Percentiles rank a stretch among this genome's conserved stretches.
phyloP scores from a whole-genome alignment of 2,113 vertebrate genomes.

The Silurus asotus region DNA sequence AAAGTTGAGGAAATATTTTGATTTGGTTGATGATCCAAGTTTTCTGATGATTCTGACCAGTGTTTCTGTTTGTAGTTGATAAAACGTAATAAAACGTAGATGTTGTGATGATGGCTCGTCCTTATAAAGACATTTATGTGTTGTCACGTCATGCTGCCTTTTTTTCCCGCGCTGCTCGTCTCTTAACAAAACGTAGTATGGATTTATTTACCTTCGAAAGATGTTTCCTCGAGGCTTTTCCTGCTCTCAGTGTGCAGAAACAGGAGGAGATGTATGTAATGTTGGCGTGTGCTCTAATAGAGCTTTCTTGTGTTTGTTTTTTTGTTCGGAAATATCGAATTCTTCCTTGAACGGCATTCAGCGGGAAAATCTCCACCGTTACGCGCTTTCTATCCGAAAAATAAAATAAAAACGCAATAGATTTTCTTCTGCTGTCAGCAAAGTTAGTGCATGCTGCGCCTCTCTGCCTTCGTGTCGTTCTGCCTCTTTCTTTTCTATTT shows the following conservation, averaged over 20 bases:
- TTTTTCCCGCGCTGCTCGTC: background rate
- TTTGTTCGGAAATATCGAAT: background rate
- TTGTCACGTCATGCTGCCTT: background rate
- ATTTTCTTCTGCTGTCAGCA: conserved; percentile 33
- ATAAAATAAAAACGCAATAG: background rate
- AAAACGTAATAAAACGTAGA: conserved; percentile 37
- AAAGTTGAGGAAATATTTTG: background rate
- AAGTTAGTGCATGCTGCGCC: conserved; percentile 7
- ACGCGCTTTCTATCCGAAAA: background rate
- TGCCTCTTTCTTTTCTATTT: background rate
- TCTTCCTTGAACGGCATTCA: background rate
- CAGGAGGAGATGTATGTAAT: background rate
- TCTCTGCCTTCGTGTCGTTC: conserved; percentile 28
- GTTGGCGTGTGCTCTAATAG: background rate
- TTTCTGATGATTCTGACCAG: too few relatives aligned
- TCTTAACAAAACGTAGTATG: conserved; percentile 27
- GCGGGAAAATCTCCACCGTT: background rate
- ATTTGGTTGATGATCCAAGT: too few relatives aligned
- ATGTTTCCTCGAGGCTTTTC: background rate
- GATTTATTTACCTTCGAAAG: conserved; percentile 1
- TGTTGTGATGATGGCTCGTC: conserved; percentile 36
- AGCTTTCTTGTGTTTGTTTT: background rate
- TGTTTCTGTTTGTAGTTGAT: too few relatives aligned
- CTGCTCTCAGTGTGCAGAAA: background rate
- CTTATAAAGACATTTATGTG: conserved; percentile 1